Evolutionary conservation across 2,888 invertebrate species (phyloP).

Genomic region (Lasioglossum leucozonium): DNA sequence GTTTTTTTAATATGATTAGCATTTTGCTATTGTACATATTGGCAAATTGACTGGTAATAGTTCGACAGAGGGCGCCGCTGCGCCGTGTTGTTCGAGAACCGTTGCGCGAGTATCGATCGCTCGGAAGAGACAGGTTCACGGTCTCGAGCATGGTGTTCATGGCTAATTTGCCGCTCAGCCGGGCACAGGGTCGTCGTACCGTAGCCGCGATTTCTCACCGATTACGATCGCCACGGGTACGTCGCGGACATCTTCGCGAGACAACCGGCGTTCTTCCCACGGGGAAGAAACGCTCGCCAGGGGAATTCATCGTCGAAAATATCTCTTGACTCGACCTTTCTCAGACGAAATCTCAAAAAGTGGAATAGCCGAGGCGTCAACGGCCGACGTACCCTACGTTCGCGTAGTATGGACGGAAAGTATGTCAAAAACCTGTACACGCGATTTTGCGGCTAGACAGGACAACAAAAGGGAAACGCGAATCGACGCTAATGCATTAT

Average conservation of each 20-base stretch:
- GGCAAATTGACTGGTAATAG: not conserved
- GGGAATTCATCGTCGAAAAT: not conserved
- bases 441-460: not conserved
- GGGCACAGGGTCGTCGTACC: slow-evolving; percentile 28
- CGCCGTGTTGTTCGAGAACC: not conserved
- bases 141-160: not conserved
- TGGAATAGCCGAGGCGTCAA: not conserved
- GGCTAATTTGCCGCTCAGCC: slow-evolving; percentile 37
- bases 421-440: not conserved
- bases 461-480: not conserved
- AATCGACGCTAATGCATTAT: not conserved
- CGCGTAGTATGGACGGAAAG: not conserved
- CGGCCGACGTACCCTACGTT: not conserved
- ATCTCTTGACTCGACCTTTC: not conserved
- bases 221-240: slow-evolving; percentile 15
- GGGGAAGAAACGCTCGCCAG: not conserved
- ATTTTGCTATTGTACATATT: not conserved
- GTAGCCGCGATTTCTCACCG: slow-evolving; percentile 38
- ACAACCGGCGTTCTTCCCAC: not conserved
- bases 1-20: not conserved
- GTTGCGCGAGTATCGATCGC: not conserved
- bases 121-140: not conserved
- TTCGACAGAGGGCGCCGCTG: not conserved
- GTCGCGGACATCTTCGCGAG: not conserved
- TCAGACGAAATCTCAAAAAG: not conserved